Percentiles rank a stretch among this genome's conserved stretches.
These are phyloP conservation scores for Musca vetustissima DNA, from an alignment of 1,140 invertebrate genomes.

Conservation along the genomic window DNA sequence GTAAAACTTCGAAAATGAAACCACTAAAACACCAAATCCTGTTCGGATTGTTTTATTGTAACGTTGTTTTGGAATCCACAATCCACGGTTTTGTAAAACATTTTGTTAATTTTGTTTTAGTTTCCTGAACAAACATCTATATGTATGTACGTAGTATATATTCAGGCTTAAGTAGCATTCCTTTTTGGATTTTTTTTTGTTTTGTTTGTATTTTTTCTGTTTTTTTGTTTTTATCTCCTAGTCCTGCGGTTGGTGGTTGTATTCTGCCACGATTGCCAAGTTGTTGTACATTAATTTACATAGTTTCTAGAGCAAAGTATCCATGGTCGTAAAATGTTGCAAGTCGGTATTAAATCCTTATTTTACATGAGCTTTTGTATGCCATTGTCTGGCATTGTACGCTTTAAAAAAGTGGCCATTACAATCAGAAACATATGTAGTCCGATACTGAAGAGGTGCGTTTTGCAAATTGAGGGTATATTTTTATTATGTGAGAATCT, in stretches of 20 bases:
- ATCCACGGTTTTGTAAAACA: constrained; percentile 23
- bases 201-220: no score
- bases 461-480: no score
- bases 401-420: no score
- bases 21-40: background rate
- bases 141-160: no score
- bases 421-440: no score
- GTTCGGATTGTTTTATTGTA: constrained; percentile 13
- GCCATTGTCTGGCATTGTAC: constrained; percentile 14
- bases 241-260: no score
- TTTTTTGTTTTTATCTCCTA: no score
- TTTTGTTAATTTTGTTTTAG: constrained; percentile 22
- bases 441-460: no score
- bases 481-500: no score
- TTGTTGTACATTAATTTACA: constrained; percentile 18
- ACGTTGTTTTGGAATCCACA: constrained; percentile 16
- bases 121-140: constrained; percentile 6
- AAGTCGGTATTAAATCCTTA: constrained; percentile 23
- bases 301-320: constrained; percentile 23
- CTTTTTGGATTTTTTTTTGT: no score
- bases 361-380: constrained; percentile 24
- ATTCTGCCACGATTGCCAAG: background rate
- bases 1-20: no score
- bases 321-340: constrained; percentile 22
- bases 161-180: no score